Conservation (phyloP, 2,113 vertebrate genomes). For the Cyprinus carpio region DNA sequence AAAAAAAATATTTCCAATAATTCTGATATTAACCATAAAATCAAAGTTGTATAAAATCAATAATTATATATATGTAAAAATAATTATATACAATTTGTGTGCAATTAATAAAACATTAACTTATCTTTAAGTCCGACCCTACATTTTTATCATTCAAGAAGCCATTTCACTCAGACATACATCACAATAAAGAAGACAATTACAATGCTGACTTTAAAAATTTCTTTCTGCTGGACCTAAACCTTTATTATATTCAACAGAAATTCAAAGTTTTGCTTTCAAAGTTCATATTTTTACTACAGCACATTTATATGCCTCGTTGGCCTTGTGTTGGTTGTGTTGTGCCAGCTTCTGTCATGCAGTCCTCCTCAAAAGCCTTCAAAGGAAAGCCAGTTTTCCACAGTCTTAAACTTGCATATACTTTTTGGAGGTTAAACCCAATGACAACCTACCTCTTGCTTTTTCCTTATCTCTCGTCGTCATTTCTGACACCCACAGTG, state of each 20-base stretch:
- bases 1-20: no score
- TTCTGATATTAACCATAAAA: no score
- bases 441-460: slow-evolving; percentile 27
- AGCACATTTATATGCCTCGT: neutral
- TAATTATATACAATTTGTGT: neutral
- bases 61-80: no score
- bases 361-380: slow-evolving; percentile 5
- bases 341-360: slow-evolving; percentile 2
- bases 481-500: slow-evolving; percentile 54
- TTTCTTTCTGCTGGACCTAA: neutral
- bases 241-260: neutral
- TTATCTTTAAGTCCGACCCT: neutral
- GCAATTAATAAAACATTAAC: neutral
- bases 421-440: slow-evolving; percentile 46
- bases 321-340: neutral
- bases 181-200: neutral
- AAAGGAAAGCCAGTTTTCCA: slow-evolving; percentile 2
- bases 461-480: slow-evolving; percentile 51
- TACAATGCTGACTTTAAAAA: neutral
- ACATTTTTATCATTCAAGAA: neutral
- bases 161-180: neutral
- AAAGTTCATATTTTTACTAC: neutral
- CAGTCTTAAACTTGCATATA: slow-evolving; percentile 42
- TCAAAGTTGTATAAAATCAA: no score
- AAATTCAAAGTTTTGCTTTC: neutral